These are phyloP conservation scores for Leptocoma aspasia DNA, from an alignment of 2,113 vertebrate species.

Conservation along the genomic window DNA sequence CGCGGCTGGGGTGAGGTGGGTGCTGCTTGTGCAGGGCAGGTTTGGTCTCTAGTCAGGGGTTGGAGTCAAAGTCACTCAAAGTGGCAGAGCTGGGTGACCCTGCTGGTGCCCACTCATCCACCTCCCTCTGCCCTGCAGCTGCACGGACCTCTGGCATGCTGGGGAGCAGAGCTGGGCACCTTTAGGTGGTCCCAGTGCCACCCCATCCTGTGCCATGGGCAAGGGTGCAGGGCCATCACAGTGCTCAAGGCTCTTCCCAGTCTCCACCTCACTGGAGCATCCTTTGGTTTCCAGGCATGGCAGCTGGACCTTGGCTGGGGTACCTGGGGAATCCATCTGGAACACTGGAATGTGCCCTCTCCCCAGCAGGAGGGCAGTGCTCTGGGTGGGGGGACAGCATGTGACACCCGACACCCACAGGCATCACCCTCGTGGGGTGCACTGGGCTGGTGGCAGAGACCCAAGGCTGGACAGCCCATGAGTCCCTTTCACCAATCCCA, in stretches of 20 bases:
- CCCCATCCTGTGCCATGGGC: background rate
- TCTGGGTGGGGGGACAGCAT: fast-evolving
- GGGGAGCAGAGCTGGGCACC: background rate
- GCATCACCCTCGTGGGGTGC: fast-evolving
- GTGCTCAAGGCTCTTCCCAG: background rate
- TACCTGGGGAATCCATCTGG: background rate
- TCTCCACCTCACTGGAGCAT: fast-evolving
- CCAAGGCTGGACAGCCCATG: fast-evolving
- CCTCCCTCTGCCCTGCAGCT: background rate
- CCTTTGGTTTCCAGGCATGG: fast-evolving
- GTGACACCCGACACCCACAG: background rate
- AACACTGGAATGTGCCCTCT: background rate
- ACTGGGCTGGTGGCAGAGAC: background rate
- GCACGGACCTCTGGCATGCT: background rate
- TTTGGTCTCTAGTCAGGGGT: background rate
- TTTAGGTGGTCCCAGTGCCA: background rate
- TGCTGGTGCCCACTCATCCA: fast-evolving
- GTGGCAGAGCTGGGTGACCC: background rate
- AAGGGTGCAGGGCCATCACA: fast-evolving
- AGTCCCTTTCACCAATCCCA: background rate
- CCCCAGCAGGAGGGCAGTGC: background rate
- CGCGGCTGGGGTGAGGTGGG: background rate
- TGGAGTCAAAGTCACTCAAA: background rate
- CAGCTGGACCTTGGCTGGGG: background rate
- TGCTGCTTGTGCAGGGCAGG: background rate